Evolutionary conservation across 2,888 invertebrate species (phyloP), one percentile per base, ranked within the genome.

Genomic region (Euclidia mi): DNA sequence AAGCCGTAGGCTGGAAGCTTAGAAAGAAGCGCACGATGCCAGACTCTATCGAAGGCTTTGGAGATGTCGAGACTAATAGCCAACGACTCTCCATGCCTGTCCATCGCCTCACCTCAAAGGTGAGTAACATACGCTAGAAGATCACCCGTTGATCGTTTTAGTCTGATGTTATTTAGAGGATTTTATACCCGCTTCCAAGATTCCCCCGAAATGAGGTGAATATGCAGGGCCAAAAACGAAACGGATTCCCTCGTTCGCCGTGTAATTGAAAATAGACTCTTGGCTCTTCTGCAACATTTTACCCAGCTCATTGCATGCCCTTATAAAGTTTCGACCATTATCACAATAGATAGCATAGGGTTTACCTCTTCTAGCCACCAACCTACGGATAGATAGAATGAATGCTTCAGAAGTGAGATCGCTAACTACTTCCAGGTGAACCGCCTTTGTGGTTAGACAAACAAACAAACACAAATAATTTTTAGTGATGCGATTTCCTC

Each of bases 251-350:
- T 48, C 43, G 7, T 35, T 17, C 32, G 40, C n/a, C 31, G 29
- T 12, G 2, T 11, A 10, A 7, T 32, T 32, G 28, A 14, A 14
- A 0, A 56, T 3, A 10, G 40, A 35, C 17, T 37, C 18, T 25
- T 28, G 44, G 11, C 38, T 43, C 0, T 2, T 11, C 2, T 32
- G 48, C 0, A 66, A 31, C 52, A 68, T 68, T 12, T 34, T 53
- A 0, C 40, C 37, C 2, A 73, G 6, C 3, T 66, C 62, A 10
- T 65, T 68, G 17, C 48, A 71, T 4, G 69, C 71, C 1, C 73
- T 71, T 2, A 69, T 65, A 40, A 73, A 73, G 14, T 68, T 65
- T 15, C 65, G 66, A 2, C 71, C 67, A n/a, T 69, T 59, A 18
- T 59, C 58, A 14, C 41, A 55, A 45, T 25, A 55, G 3, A 59